Evolutionary conservation across 2,888 invertebrate species (phyloP).

Genomic region (Pyrochroa serraticornis): DNA sequence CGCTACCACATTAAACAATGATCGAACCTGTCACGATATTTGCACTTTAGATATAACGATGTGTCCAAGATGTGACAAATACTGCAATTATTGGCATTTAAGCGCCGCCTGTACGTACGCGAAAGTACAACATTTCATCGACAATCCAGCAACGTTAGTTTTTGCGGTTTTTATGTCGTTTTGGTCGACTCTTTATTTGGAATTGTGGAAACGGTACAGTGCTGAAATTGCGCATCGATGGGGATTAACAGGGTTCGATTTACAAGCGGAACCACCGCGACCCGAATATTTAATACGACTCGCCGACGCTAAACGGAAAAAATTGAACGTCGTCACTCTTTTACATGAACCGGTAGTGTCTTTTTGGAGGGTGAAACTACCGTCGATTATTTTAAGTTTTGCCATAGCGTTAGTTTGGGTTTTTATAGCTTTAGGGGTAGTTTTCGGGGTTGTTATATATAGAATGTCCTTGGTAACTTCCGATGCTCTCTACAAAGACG

Average conservation of each 20-base stretch:
- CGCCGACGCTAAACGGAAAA: conserved; percentile 61
- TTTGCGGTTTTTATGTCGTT: conserved; percentile 84
- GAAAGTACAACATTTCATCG: conserved; percentile 77
- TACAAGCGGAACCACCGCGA: conserved; percentile 75
- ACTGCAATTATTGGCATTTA: conserved; percentile 77
- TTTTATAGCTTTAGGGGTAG: conserved; percentile 72
- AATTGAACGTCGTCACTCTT: conserved; percentile 64
- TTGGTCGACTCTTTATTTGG: conserved; percentile 81
- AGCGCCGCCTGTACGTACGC: conserved; percentile 74
- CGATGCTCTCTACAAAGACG: conserved; percentile 61
- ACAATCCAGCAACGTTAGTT: conserved; percentile 78
- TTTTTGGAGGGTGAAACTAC: conserved; percentile 77
- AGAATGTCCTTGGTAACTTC: conserved; percentile 71
- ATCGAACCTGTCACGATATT: conserved; percentile 63
- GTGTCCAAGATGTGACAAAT: conserved; percentile 82
- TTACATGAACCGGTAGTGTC: conserved; percentile 74
- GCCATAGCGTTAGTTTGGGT: conserved; percentile 67
- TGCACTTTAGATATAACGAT: conserved; percentile 69
- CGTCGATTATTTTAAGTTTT: conserved; percentile 73
- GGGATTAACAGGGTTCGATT: conserved; percentile 79
- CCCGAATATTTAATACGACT: conserved; percentile 74
- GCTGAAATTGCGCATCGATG: conserved; percentile 79
- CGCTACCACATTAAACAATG: conserved; percentile 58
- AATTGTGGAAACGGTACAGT: conserved; percentile 83
- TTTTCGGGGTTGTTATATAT: conserved; percentile 79